Percentiles rank a stretch among this genome's conserved stretches.
Conservation (phyloP, 2,113 vertebrate genomes). For the Mus spicilegus region DNA sequence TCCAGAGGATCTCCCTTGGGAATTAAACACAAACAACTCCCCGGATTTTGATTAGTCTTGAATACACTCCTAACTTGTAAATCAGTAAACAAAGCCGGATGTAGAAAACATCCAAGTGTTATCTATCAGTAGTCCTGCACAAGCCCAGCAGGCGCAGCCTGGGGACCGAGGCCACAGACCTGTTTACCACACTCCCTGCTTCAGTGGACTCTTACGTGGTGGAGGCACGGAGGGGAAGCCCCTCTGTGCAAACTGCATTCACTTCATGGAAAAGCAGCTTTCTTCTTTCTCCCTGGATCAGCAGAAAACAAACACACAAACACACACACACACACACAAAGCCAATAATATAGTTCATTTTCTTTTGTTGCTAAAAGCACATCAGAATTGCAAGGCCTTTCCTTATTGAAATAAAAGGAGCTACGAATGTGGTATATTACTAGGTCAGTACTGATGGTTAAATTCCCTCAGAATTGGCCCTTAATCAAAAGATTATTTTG, state of each 20-base stretch:
- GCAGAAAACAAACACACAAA: neutral
- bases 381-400: constrained; percentile 7
- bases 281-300: constrained; percentile 19
- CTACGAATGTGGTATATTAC: constrained; percentile 4
- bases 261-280: constrained; percentile 39
- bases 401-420: constrained; percentile 52
- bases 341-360: constrained; percentile 13
- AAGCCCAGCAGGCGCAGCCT: constrained; percentile 36
- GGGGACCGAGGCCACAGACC: constrained; percentile 1
- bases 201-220: neutral
- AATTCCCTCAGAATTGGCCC: constrained; percentile 38
- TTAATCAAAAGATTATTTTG: constrained; percentile 20
- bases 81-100: constrained; percentile 64
- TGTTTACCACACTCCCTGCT: neutral
- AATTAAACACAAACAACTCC: constrained; percentile 34
- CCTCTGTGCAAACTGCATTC: constrained; percentile 21
- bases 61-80: constrained; percentile 43
- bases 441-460: constrained; percentile 25
- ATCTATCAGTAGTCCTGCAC: constrained; percentile 69
- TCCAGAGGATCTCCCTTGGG: neutral
- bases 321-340: neutral
- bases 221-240: neutral
- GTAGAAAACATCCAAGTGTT: constrained; percentile 12
- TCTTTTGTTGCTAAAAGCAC: constrained; percentile 53
- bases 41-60: constrained; percentile 62